Conservation (phyloP, 2,888 invertebrate species). For the Brachyptera risi region DNA sequence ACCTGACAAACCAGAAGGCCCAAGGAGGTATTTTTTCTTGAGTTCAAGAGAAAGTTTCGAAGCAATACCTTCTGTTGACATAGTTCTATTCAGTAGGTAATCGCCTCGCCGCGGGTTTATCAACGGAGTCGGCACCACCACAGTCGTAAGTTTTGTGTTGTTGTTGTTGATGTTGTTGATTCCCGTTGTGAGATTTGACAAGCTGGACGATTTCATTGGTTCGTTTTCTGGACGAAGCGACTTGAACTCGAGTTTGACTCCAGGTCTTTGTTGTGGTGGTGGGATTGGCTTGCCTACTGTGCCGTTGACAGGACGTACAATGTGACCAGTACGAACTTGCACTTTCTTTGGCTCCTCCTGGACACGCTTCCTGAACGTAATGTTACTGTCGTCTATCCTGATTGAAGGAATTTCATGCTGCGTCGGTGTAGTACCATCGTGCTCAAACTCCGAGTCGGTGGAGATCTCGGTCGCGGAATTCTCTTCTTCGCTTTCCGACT, state of each 20-base stretch:
- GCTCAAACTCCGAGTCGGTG: slow-evolving; percentile 88
- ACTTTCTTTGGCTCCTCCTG: slow-evolving; percentile 38
- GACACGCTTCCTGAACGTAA: slow-evolving; percentile 23
- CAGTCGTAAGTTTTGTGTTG: slow-evolving; percentile 39
- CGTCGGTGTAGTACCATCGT: slow-evolving; percentile 67
- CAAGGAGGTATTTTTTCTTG: slow-evolving; percentile 78
- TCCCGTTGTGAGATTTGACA: slow-evolving; percentile 27
- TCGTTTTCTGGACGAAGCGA: slow-evolving; percentile 42
- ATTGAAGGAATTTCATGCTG: slow-evolving; percentile 71
- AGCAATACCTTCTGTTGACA: slow-evolving; percentile 83
- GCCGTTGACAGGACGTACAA: slow-evolving; percentile 48
- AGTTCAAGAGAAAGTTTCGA: slow-evolving; percentile 82
- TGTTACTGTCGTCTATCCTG: slow-evolving; percentile 58
- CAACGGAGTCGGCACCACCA: slow-evolving; percentile 43
- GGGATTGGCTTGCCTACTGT: slow-evolving; percentile 35
- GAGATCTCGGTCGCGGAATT: slow-evolving; percentile 90
- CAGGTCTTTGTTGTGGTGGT: slow-evolving; percentile 28
- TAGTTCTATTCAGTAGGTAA: slow-evolving; percentile 73
- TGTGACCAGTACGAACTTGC: slow-evolving; percentile 39
- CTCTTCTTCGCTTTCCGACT: slow-evolving; percentile 53
- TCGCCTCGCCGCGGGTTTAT: slow-evolving; percentile 63
- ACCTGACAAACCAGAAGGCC: slow-evolving; percentile 61
- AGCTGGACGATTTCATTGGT: slow-evolving; percentile 27
- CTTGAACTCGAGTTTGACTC: slow-evolving; percentile 46
- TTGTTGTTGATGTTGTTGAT: slow-evolving; percentile 32